Conservation (phyloP, 2,888 invertebrate genomes). For the Tachina grossa region DNA sequence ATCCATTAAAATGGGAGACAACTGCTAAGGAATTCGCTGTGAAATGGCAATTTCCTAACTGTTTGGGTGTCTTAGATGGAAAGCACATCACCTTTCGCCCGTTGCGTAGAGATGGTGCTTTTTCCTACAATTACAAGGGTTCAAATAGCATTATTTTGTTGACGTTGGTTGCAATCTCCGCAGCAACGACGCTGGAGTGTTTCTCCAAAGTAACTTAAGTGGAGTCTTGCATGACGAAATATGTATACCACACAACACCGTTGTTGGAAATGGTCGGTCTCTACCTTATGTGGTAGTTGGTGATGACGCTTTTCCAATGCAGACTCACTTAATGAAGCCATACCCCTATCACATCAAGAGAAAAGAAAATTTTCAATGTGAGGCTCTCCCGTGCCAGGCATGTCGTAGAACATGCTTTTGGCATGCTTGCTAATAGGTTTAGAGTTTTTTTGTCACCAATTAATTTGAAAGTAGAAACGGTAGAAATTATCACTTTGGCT, state of each 20-base stretch:
- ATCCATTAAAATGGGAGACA: not conserved
- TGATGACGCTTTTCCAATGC: conserved; percentile 1
- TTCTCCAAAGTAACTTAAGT: conserved; percentile 6
- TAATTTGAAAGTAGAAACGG: too few species aligned
- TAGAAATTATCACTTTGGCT: too few species aligned
- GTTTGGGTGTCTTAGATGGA: not conserved
- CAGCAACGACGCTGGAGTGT: not conserved
- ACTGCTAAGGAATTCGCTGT: conserved; percentile 7
- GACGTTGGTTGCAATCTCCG: too few species aligned
- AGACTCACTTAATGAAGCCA: too few species aligned
- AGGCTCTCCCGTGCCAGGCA: not conserved
- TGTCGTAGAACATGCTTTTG: not conserved
- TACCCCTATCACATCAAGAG: not conserved
- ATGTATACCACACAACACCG: conserved; percentile 6
- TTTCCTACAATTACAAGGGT: not conserved
- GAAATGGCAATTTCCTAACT: too few species aligned
- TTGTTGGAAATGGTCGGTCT: conserved; percentile 40
- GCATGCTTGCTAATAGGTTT: too few species aligned
- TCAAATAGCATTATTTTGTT: too few species aligned
- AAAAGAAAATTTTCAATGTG: too few species aligned
- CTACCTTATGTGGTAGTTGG: conserved; percentile 46
- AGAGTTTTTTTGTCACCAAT: too few species aligned
- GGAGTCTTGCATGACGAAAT: conserved; percentile 14
- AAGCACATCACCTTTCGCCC: too few species aligned
- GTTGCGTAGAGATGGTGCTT: not conserved